phyloP scores from a whole-genome alignment of 2,113 vertebrate genomes.

The Eublepharis macularius region DNA sequence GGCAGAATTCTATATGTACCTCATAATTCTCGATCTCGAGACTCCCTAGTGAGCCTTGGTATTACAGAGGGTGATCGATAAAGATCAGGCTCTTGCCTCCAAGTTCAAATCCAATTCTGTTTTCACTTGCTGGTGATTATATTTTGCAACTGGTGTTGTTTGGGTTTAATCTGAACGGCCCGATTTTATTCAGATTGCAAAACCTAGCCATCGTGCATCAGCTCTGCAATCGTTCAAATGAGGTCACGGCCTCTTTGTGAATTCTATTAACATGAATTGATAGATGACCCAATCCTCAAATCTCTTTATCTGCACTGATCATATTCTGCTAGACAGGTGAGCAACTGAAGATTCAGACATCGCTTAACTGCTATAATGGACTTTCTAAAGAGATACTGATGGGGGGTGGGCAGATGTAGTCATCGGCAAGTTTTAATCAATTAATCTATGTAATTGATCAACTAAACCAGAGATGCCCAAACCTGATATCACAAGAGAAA shows the following conservation, averaged over 20 bases:
- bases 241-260: conserved; percentile 34
- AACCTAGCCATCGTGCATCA: not conserved
- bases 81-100: conserved; percentile 24
- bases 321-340: not conserved
- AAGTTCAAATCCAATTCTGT: conserved; percentile 43
- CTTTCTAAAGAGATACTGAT: not conserved
- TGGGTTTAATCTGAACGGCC: rapidly evolving
- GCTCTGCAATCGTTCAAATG: not conserved
- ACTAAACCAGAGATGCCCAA: not conserved
- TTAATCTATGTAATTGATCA: not conserved
- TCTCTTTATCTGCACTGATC: not conserved
- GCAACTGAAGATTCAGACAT: not conserved
- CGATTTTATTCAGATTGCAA: not conserved
- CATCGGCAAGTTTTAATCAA: not conserved
- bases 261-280: conserved; percentile 17
- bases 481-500: not conserved
- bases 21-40: conserved; percentile 23
- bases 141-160: not conserved
- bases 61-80: conserved; percentile 50
- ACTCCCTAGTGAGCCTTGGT: conserved; percentile 15
- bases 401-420: not conserved
- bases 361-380: not conserved
- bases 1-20: conserved; percentile 17
- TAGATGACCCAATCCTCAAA: not conserved
- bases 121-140: not conserved